phyloP scores from a whole-genome alignment of 1,140 invertebrate genomes.

The Neodiprion fabricii region DNA sequence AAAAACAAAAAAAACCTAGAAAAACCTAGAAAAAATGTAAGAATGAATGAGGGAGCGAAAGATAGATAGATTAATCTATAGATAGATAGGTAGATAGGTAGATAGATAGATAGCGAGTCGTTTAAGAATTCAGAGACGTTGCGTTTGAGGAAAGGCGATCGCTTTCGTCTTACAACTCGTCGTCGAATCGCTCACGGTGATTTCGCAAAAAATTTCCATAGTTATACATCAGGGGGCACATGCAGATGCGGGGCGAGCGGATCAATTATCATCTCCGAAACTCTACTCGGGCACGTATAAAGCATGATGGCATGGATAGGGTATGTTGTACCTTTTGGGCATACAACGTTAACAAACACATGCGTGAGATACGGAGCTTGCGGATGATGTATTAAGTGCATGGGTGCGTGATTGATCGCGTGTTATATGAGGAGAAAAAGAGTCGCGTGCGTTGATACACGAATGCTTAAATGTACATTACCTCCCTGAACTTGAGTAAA shows the following conservation, averaged over 20 bases:
- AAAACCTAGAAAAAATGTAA: neutral
- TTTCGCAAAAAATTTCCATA: neutral
- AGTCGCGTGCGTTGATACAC: neutral
- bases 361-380: neutral
- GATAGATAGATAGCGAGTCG: neutral
- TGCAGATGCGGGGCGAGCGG: neutral
- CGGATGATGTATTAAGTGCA: neutral
- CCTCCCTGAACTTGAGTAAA: constrained; percentile 1
- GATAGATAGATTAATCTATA: neutral
- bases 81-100: too few relatives aligned
- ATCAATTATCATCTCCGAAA: neutral
- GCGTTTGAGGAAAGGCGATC: too few relatives aligned
- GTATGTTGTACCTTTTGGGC: too few relatives aligned
- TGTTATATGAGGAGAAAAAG: neutral
- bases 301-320: too few relatives aligned
- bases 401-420: constrained; percentile 1
- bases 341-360: neutral
- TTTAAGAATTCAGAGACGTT: too few relatives aligned
- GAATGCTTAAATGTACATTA: constrained; percentile 17
- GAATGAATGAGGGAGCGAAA: neutral
- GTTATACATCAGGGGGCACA: neutral
- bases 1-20: neutral
- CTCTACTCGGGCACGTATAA: too few relatives aligned
- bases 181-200: neutral
- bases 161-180: neutral